A percentile compares a stretch with the other conserved stretches of the same genome.
Evolutionary conservation across 2,888 invertebrate species (phyloP).

Genomic region (Habroteleia sp.): DNA sequence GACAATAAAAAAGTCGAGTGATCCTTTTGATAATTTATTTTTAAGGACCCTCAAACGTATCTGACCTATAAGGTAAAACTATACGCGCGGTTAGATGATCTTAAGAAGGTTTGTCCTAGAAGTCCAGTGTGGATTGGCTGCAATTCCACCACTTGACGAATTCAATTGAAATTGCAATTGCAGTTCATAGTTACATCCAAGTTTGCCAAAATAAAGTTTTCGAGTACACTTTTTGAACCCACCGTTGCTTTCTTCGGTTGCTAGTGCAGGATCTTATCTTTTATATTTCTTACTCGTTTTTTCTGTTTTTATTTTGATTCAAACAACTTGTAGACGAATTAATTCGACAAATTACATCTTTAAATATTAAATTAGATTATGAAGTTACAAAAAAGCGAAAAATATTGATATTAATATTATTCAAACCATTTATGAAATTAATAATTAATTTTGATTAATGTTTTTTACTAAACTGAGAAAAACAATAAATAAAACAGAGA

Average conservation of each 20-base stretch:
- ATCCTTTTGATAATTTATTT: constrained; percentile 37
- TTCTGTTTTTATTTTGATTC: too few species aligned
- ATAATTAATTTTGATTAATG: too few species aligned
- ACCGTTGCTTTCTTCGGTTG: constrained; percentile 26
- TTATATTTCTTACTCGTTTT: constrained; percentile 13
- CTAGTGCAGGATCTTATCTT: constrained; percentile 30
- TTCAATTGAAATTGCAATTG: constrained; percentile 63
- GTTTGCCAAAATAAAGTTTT: constrained; percentile 64
- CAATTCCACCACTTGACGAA: constrained; percentile 52
- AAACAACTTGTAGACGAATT: constrained; percentile 4
- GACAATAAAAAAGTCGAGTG: neutral
- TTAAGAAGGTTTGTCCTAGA: constrained; percentile 13
- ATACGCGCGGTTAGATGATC: constrained; percentile 28
- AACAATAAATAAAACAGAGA: too few species aligned
- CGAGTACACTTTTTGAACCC: constrained; percentile 54
- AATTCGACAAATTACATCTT: neutral
- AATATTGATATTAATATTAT: too few species aligned
- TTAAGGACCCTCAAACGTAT: constrained; percentile 28
- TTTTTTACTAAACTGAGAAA: too few species aligned
- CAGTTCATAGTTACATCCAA: constrained; percentile 61
- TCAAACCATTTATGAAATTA: too few species aligned
- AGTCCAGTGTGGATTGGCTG: constrained; percentile 16
- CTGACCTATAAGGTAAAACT: constrained; percentile 37
- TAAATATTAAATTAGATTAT: too few species aligned
- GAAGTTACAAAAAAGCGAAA: too few species aligned